Conservation (phyloP, 2,888 invertebrate species). For the Agrochola circellaris region DNA sequence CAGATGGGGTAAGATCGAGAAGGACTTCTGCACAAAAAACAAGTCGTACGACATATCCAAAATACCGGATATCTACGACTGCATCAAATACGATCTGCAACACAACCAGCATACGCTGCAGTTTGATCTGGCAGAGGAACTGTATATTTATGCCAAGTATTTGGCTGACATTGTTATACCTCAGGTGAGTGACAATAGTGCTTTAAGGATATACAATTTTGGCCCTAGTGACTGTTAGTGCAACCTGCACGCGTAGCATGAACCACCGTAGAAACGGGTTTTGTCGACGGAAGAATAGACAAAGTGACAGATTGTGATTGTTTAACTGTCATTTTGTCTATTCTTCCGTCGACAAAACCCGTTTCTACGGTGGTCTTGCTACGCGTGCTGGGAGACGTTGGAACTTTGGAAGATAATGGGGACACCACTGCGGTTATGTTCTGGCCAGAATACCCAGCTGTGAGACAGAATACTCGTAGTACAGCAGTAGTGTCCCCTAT, state of each 20-base stretch:
- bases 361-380: too few relatives aligned
- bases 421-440: neutral
- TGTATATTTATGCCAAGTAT: conserved; percentile 98
- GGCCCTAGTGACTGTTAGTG: neutral
- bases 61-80: conserved; percentile 99
- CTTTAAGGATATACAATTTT: neutral
- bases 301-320: too few relatives aligned
- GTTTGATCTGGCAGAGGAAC: conserved; percentile 97
- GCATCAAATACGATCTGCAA: conserved; percentile 99
- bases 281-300: too few relatives aligned
- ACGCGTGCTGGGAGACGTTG: neutral
- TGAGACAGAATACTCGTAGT: neutral
- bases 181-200: conserved; percentile 91
- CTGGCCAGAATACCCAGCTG: neutral
- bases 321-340: too few relatives aligned
- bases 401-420: neutral
- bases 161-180: conserved; percentile 99
- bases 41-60: conserved; percentile 99
- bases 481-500: neutral
- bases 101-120: conserved; percentile 99
- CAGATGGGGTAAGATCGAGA: conserved; percentile 99
- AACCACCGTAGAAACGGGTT: too few relatives aligned
- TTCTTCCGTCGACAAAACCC: too few relatives aligned
- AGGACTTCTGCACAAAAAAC: conserved; percentile 98
- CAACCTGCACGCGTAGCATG: too few relatives aligned